Percentiles rank a stretch among this genome's conserved stretches.
These are phyloP conservation scores for Betta splendens DNA, from an alignment of 2,797 vertebrate genomes.

Conservation along the genomic window DNA sequence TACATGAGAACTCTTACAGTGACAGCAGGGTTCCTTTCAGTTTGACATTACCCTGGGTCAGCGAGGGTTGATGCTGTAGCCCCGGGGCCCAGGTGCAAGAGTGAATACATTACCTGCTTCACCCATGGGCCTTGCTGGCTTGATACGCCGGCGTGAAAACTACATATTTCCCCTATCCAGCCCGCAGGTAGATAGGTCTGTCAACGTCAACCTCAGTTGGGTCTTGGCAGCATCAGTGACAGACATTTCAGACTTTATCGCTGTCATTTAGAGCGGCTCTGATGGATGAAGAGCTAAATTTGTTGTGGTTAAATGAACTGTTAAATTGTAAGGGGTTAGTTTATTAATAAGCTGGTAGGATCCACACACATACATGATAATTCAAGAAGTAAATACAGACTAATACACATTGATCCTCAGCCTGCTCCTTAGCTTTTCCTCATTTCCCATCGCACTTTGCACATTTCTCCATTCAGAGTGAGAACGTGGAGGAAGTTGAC, in stretches of 20 bases:
- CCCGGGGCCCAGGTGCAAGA: constrained; percentile 41
- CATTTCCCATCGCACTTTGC: background rate
- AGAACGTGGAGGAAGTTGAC: constrained; percentile 30
- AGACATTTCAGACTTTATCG: constrained; percentile 53
- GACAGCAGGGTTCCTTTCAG: constrained; percentile 27
- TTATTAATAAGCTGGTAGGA: constrained; percentile 15
- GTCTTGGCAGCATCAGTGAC: constrained; percentile 52
- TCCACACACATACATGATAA: background rate
- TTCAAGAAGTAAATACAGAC: background rate
- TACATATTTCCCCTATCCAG: constrained; percentile 38
- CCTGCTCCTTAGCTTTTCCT: background rate
- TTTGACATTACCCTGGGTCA: constrained; percentile 50
- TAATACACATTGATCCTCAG: background rate
- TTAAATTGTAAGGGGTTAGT: constrained; percentile 31
- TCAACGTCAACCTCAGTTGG: constrained; percentile 51
- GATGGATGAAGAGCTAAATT: constrained; percentile 57
- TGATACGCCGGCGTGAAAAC: constrained; percentile 62
- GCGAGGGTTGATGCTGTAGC: constrained; percentile 31
- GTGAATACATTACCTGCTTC: constrained; percentile 39
- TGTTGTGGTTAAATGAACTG: constrained; percentile 52
- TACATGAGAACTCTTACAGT: constrained; percentile 5
- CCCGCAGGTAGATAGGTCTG: constrained; percentile 59
- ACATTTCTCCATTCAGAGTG: background rate
- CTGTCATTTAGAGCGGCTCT: constrained; percentile 48
- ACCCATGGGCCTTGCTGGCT: constrained; percentile 31